A percentile compares a stretch with the other conserved stretches of the same genome.
Evolutionary conservation across 2,797 vertebrate species (phyloP).

Genomic region (Neosilurus hyrtlii): DNA sequence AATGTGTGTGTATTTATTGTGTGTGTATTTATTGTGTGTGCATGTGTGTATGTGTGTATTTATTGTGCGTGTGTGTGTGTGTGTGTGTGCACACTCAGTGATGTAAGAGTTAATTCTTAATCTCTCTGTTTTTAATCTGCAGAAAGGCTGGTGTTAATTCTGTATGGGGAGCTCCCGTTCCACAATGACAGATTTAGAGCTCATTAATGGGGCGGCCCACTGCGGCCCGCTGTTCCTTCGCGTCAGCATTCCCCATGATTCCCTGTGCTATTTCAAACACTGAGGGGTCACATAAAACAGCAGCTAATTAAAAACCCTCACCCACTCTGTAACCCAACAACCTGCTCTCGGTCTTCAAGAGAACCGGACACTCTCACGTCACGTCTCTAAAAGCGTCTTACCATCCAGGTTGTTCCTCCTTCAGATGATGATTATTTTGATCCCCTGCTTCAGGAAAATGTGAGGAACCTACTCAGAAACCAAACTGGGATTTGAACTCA

Average conservation of each 20-base stretch:
- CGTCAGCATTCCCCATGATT: constrained; percentile 77
- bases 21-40: background rate
- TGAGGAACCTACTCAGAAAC: background rate
- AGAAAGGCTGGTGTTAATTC: constrained; percentile 81
- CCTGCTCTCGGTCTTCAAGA: background rate
- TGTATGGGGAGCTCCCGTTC: constrained; percentile 69
- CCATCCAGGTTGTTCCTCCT: background rate
- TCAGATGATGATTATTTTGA: background rate
- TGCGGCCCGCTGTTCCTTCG: constrained; percentile 70
- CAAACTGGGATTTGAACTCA: background rate
- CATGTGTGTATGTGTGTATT: background rate
- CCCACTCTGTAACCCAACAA: constrained; percentile 40
- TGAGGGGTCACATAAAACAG: constrained; percentile 72
- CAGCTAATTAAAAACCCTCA: constrained; percentile 64
- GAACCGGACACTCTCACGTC: background rate
- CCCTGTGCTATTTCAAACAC: constrained; percentile 71
- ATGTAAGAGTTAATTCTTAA: constrained; percentile 65
- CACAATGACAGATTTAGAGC: constrained; percentile 90
- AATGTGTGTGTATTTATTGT: background rate
- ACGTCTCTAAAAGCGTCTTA: background rate
- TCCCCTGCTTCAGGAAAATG: background rate
- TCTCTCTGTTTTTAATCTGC: constrained; percentile 75
- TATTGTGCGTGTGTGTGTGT: background rate
- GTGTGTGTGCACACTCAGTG: background rate
- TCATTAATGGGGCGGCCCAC: constrained; percentile 79